phyloP scores from a whole-genome alignment of 35 echinoderm and acorn worm species.

The Lytechinus variegatus region DNA sequence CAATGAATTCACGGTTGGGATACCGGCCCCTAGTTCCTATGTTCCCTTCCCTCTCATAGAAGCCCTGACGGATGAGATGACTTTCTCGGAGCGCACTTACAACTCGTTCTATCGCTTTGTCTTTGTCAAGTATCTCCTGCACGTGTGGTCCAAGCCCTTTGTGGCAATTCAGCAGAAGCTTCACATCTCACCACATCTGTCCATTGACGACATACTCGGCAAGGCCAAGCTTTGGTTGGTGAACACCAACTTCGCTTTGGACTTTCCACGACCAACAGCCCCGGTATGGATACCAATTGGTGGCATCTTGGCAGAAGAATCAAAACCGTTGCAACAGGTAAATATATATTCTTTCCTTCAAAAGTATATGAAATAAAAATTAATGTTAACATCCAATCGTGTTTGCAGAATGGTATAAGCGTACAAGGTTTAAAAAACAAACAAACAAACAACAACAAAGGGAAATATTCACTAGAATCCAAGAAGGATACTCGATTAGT shows the following conservation, averaged over 20 bases:
- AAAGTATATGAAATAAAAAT: too few relatives aligned
- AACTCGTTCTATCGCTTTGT: slow-evolving; percentile 29
- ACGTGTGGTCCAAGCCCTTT: slow-evolving; percentile 28
- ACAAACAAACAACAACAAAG: too few relatives aligned
- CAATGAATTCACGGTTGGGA: slow-evolving; percentile 25
- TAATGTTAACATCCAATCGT: too few relatives aligned
- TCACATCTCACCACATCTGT: slow-evolving; percentile 39
- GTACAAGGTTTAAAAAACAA: too few relatives aligned
- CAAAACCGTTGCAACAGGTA: slow-evolving; percentile 64
- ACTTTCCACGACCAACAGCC: slow-evolving; percentile 73
- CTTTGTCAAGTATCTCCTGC: slow-evolving; percentile 22
- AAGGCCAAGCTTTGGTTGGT: slow-evolving; percentile 63
- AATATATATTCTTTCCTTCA: neutral
- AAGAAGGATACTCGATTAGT: too few relatives aligned
- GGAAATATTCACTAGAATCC: too few relatives aligned
- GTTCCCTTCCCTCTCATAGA: slow-evolving; percentile 35
- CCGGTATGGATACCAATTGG: slow-evolving; percentile 70
- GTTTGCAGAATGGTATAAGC: too few relatives aligned
- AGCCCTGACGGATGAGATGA: slow-evolving; percentile 40
- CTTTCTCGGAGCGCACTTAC: slow-evolving; percentile 2
- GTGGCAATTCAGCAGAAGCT: slow-evolving; percentile 52
- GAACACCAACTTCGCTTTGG: slow-evolving; percentile 71
- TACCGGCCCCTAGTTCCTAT: slow-evolving; percentile 34
- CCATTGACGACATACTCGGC: slow-evolving; percentile 35
- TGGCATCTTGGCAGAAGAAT: slow-evolving; percentile 64